Base-by-base conservation (phyloP, 92 coral and sea anemone genomes). In the Diadumene lineata region DNA sequence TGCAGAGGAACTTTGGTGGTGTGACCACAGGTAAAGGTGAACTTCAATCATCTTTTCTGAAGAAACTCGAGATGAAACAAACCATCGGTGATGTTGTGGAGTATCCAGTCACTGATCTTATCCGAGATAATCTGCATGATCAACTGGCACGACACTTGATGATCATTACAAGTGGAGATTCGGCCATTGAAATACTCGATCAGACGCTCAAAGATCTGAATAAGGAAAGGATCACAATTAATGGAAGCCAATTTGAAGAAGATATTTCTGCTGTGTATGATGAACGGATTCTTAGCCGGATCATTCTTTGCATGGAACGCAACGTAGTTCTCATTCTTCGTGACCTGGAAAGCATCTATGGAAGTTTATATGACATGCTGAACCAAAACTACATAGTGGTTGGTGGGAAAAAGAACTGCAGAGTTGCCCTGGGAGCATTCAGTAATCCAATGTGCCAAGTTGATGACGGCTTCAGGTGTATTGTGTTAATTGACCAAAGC, bases 371-470 rank as follows among this genome's bases (percentile, higher is more conserved):
- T 65, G 98, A 94, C 77, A 94, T 94, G 98, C 82, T 94, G 11
- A 94, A 94, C 73, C 98, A 94, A 82, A 94, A 94, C 63, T 94
- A 94, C 80, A 85, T 92, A 1, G 97, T 94, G 7, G 98, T 94
- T 24, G 98, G 98, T 9, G 97, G 97, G 11, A 91, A 88, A 81
- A 90, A 86, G 67, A 93, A 93, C 56, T 93, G 98, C 76, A 87
- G 98, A 50, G 93, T 93, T 56, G 98, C 98, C 11, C 93, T 93
- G 7, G 98, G 98, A 16, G 91, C 98, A 16, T 93, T 81, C 73
- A 93, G 98, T 70, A 93, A 93, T 46, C 98, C 98, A 8, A 90
- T 93, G 93, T 93, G 98, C 67, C 98, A 93, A 61, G 98, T 93
- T 17, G 92, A 93, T 79, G 98, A 93, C 26, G 96, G 93, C 22